Percentiles rank a stretch among this genome's conserved stretches.
Conservation (phyloP, 2,888 invertebrate genomes). For the Nezara viridula region DNA sequence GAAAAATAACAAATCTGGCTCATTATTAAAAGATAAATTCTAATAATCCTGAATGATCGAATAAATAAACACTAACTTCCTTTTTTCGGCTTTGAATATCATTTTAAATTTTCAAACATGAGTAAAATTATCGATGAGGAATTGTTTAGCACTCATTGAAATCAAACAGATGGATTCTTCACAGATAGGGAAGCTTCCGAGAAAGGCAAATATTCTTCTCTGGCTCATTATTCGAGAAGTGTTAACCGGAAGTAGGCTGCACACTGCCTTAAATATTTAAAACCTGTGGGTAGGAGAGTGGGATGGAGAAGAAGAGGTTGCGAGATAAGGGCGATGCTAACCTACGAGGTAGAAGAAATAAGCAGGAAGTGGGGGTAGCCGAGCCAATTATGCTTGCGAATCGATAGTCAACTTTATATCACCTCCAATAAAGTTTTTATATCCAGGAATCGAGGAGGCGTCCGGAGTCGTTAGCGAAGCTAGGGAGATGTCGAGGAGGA, state of each 20-base stretch:
- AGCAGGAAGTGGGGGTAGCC: slow-evolving; percentile 1
- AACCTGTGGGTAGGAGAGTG: neutral
- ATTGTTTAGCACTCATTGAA: no score
- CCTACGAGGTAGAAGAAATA: neutral
- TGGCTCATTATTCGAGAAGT: neutral
- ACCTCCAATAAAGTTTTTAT: slow-evolving; percentile 18
- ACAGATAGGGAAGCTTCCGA: neutral
- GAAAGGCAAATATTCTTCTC: neutral
- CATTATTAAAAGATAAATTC: no score
- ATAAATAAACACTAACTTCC: no score
- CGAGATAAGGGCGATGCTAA: neutral
- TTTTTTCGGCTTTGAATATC: no score
- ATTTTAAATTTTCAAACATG: no score
- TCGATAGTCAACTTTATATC: slow-evolving; percentile 8
- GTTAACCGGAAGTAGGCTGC: neutral
- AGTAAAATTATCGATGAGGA: no score
- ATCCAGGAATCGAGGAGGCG: neutral
- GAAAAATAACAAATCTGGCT: no score
- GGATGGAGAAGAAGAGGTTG: no score
- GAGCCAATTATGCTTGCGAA: neutral
- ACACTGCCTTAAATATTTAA: slow-evolving; percentile 33
- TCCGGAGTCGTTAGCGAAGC: neutral
- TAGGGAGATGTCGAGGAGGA: neutral
- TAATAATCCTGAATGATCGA: no score
- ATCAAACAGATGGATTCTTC: neutral